Percentiles rank a stretch among this genome's conserved stretches.
Evolutionary conservation across 2,888 invertebrate genomes (phyloP).

Genomic region (Smittia sp.): DNA sequence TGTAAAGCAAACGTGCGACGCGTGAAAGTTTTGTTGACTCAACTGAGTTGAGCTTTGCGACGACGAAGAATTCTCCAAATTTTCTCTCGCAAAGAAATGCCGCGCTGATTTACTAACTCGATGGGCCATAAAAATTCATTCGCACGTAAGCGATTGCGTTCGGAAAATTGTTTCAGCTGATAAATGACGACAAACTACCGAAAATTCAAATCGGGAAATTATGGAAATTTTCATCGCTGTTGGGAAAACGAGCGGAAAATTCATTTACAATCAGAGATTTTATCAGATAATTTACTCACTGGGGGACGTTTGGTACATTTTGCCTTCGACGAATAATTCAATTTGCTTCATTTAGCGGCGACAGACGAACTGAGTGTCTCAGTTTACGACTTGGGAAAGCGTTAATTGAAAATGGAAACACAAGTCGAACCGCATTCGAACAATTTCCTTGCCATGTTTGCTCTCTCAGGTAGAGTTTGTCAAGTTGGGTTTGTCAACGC

Average conservation of each 20-base stretch:
- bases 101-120: neutral
- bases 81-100: neutral
- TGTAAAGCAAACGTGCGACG: neutral
- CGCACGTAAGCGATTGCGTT: neutral
- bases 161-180: neutral
- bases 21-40: too few relatives aligned
- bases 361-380: too few relatives aligned
- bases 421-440: too few relatives aligned
- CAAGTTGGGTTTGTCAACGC: too few relatives aligned
- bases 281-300: neutral
- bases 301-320: neutral
- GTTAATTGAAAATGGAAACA: too few relatives aligned
- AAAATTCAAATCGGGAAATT: conserved; percentile 8
- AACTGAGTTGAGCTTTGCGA: neutral
- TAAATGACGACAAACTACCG: neutral
- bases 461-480: too few relatives aligned
- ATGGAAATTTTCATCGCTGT: neutral
- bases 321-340: neutral
- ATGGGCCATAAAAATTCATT: neutral
- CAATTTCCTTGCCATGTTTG: too few relatives aligned
- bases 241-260: neutral
- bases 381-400: too few relatives aligned
- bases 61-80: neutral
- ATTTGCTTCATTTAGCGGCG: too few relatives aligned
- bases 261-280: neutral